phyloP scores from a whole-genome alignment of 2,797 vertebrate genomes.

The Coregonus ussuriensis region DNA sequence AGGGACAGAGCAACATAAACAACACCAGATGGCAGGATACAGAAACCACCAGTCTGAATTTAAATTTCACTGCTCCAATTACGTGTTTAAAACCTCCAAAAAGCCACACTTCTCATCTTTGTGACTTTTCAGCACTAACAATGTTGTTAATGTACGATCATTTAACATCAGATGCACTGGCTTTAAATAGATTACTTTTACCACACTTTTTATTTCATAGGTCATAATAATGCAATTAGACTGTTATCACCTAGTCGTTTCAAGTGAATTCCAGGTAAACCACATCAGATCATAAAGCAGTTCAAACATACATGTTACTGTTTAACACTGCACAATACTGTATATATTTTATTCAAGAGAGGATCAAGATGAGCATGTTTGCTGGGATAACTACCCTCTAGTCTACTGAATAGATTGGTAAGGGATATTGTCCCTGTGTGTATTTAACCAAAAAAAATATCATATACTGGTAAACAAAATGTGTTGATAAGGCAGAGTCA shows the following conservation, averaged over 20 bases:
- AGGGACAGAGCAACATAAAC: conserved; percentile 18
- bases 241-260: neutral
- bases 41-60: conserved; percentile 1
- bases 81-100: neutral
- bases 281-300: neutral
- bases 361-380: neutral
- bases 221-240: no score
- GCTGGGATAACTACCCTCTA: no score
- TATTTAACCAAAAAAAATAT: neutral
- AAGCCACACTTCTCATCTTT: neutral
- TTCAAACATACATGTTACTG: no score
- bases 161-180: neutral
- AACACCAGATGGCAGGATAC: conserved; percentile 32
- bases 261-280: neutral
- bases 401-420: no score
- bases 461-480: neutral
- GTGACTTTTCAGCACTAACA: neutral
- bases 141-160: neutral
- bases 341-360: no score
- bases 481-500: no score
- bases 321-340: no score
- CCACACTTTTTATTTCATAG: no score
- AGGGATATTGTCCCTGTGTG: neutral
- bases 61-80: conserved; percentile 3
- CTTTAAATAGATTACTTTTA: neutral